phyloP scores from a whole-genome alignment of 2,113 vertebrate species.

The Geococcyx californianus region DNA sequence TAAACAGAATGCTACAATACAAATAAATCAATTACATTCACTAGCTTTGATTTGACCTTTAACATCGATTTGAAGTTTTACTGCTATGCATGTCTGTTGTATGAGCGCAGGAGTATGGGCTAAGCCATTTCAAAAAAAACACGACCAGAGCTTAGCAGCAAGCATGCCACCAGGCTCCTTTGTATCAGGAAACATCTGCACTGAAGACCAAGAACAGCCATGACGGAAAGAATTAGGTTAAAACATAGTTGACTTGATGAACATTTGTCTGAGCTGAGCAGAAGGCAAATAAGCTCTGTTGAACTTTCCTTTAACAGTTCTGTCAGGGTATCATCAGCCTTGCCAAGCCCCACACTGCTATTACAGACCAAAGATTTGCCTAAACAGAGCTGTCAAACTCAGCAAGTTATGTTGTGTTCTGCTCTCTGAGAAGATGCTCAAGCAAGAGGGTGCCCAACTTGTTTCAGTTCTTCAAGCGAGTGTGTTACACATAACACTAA shows the following conservation, averaged over 20 bases:
- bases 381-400: constrained; percentile 17
- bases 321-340: constrained; percentile 4
- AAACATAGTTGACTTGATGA: not conserved
- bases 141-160: not conserved
- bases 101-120: not conserved
- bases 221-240: not conserved
- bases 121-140: not conserved
- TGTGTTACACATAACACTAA: not conserved
- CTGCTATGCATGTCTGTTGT: not conserved
- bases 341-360: not conserved
- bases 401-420: not conserved
- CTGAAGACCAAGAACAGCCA: not conserved
- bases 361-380: not conserved
- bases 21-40: not conserved
- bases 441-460: constrained; percentile 11
- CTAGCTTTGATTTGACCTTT: not conserved
- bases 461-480: not conserved
- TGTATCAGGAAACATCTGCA: not conserved
- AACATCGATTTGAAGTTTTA: not conserved
- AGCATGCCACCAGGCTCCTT: not conserved
- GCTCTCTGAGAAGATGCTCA: not conserved
- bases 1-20: not conserved
- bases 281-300: not conserved
- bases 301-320: constrained; percentile 13
- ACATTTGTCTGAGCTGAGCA: not conserved